Conservation (phyloP, 2,797 vertebrate species). For the Poecilia wingei region DNA sequence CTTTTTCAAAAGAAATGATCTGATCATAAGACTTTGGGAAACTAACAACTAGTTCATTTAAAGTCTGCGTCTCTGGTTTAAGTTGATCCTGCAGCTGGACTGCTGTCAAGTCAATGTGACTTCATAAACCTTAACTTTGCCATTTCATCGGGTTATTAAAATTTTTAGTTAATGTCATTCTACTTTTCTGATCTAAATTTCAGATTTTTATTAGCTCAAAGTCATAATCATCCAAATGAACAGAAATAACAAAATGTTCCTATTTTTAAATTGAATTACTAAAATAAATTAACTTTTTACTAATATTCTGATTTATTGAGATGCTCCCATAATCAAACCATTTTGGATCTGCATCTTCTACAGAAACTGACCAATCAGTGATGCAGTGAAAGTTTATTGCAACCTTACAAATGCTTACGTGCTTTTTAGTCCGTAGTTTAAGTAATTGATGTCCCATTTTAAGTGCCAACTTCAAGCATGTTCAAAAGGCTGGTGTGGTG, state of each 20-base stretch:
- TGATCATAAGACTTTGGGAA: not conserved
- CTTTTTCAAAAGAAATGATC: not conserved
- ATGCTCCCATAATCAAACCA: not conserved
- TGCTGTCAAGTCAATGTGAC: not conserved
- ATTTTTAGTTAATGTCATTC: not conserved
- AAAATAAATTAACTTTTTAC: not conserved
- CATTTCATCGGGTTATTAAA: not conserved
- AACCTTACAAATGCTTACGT: not conserved
- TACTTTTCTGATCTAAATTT: not conserved
- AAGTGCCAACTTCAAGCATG: not conserved
- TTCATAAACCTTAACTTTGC: not conserved
- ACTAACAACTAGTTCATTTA: not conserved
- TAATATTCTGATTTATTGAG: not conserved
- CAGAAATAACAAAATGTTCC: not conserved
- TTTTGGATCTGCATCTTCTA: not conserved
- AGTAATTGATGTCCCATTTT: not conserved
- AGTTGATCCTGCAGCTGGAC: not conserved
- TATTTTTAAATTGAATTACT: not conserved
- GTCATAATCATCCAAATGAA: not conserved
- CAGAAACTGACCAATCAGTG: not conserved
- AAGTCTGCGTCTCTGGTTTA: not conserved
- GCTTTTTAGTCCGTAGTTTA: too few species aligned
- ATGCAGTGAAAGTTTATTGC: not conserved
- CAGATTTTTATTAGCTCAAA: not conserved
- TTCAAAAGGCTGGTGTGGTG: not conserved